Percentiles rank a stretch among this genome's conserved stretches.
phyloP scores from a whole-genome alignment of 2,888 invertebrate genomes.

The Latrodectus elegans region DNA sequence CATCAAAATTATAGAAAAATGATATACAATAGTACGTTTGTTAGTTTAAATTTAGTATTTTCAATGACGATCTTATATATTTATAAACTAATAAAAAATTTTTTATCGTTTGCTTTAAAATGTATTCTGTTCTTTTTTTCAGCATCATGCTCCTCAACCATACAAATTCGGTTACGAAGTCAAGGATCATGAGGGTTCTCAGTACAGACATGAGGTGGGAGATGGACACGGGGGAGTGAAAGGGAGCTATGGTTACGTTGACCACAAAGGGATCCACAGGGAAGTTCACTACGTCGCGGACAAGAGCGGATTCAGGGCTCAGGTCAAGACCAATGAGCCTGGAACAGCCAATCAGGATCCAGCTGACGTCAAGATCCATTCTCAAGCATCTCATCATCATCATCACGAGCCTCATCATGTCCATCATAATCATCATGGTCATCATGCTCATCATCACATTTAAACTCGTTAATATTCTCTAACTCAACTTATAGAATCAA shows the following conservation, averaged over 20 bases:
- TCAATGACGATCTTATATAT: no score
- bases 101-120: neutral
- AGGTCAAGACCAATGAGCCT: constrained; percentile 55
- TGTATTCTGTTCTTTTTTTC: neutral
- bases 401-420: constrained; percentile 43
- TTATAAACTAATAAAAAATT: no score
- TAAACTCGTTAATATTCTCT: constrained; percentile 15
- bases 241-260: constrained; percentile 55
- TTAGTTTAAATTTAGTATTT: no score
- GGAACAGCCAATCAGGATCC: constrained; percentile 61
- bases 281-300: constrained; percentile 58
- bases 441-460: constrained; percentile 28
- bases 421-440: constrained; percentile 39
- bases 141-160: constrained; percentile 49
- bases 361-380: constrained; percentile 45
- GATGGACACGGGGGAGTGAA: constrained; percentile 45
- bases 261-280: constrained; percentile 42
- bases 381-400: constrained; percentile 38
- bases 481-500: neutral
- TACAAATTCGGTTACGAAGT: constrained; percentile 60
- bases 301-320: constrained; percentile 47
- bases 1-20: no score
- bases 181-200: constrained; percentile 38
- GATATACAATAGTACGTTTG: no score
- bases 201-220: constrained; percentile 45